phyloP scores from a whole-genome alignment of 2,888 invertebrate species.

The Adela reaumurella region DNA sequence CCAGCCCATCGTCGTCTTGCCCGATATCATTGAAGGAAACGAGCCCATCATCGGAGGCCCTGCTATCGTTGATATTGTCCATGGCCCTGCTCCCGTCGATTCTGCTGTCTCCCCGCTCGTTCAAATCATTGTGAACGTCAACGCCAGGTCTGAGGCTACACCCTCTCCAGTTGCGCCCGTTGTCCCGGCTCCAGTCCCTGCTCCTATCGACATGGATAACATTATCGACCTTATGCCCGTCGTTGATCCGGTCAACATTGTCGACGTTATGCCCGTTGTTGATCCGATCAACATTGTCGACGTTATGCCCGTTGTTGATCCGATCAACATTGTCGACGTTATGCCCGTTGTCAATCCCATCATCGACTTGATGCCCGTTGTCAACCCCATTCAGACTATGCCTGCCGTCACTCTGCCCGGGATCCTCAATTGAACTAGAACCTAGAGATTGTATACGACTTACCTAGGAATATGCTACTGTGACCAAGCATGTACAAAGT shows the following conservation, averaged over 20 bases:
- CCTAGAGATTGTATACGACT: too few species aligned
- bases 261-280: constrained; percentile 16
- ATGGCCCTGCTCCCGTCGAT: constrained; percentile 15
- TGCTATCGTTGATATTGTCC: constrained; percentile 17
- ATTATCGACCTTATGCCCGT: constrained; percentile 15
- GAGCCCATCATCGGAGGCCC: constrained; percentile 11
- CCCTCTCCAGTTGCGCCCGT: constrained; percentile 7
- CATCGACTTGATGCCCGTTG: constrained; percentile 16
- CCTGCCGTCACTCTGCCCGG: constrained; percentile 10
- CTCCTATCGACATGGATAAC: constrained; percentile 13
- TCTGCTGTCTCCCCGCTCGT: constrained; percentile 14
- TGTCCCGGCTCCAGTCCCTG: too few species aligned
- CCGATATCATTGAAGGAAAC: constrained; percentile 14
- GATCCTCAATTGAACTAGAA: constrained; percentile 5
- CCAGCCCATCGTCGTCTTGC: constrained; percentile 12
- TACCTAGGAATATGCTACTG: too few species aligned
- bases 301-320: constrained; percentile 18
- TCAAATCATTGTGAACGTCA: constrained; percentile 17
- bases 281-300: constrained; percentile 15
- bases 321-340: constrained; percentile 20
- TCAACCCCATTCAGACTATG: constrained; percentile 15
- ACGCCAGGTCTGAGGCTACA: constrained; percentile 8
- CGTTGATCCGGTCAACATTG: too few species aligned
- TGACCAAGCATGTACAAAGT: too few species aligned
- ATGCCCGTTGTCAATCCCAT: constrained; percentile 13